phyloP scores from a whole-genome alignment of 30 jellyfish, hydroid and myxozoan genomes.

The Rhopilema esculentum region DNA sequence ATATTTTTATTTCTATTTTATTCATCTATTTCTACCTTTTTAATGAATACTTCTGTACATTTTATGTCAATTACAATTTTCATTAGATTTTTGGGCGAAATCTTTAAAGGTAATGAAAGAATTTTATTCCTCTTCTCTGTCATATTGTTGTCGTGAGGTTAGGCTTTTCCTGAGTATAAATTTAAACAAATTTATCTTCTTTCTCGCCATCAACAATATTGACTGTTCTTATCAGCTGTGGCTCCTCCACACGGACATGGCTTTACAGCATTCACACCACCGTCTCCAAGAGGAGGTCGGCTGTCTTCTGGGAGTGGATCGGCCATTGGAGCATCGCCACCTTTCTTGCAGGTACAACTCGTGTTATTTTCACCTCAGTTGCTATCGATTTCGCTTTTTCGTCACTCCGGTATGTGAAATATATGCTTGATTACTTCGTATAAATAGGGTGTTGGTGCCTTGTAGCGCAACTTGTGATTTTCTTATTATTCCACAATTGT shows the following conservation, averaged over 20 bases:
- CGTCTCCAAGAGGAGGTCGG: slow-evolving; percentile 94
- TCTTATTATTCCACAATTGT: too few species aligned
- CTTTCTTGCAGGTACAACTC: slow-evolving; percentile 59
- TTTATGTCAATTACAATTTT: too few species aligned
- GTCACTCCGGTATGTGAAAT: background rate
- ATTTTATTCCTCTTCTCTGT: too few species aligned
- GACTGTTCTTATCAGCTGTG: slow-evolving; percentile 5
- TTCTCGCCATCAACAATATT: too few species aligned
- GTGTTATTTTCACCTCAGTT: background rate
- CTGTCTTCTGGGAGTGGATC: slow-evolving; percentile 79
- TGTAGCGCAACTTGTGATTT: too few species aligned
- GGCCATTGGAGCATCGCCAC: slow-evolving; percentile 84
- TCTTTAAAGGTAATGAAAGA: too few species aligned
- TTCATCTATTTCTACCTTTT: background rate
- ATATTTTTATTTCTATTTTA: background rate
- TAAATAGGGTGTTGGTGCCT: too few species aligned
- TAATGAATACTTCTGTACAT: background rate
- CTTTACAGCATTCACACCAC: slow-evolving; percentile 93
- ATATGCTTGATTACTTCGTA: too few species aligned
- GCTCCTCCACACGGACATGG: slow-evolving; percentile 76
- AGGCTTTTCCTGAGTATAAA: too few species aligned
- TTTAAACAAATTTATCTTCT: too few species aligned
- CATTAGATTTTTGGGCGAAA: too few species aligned
- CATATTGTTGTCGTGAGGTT: too few species aligned
- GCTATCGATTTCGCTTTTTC: background rate